Percentiles rank a stretch among this genome's conserved stretches.
These are phyloP conservation scores for Elaphurus davidianus DNA, from an alignment of 2,113 vertebrate genomes.

Conservation along the genomic window DNA sequence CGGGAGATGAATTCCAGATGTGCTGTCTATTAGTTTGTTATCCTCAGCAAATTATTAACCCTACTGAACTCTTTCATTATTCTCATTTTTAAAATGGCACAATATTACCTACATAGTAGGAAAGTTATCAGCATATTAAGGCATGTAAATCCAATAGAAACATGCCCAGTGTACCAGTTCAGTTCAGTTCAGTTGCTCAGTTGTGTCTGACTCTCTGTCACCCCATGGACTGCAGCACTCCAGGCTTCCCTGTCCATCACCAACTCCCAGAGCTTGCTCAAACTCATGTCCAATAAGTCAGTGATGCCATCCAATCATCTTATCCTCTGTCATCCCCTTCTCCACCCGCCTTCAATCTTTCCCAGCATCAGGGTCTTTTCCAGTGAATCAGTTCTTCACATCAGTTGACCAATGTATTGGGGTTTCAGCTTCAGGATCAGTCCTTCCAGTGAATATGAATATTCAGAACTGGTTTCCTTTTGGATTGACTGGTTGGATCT, in stretches of 20 bases:
- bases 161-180: neutral
- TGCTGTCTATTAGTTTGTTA: conserved; percentile 17
- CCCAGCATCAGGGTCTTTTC: neutral
- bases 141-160: neutral
- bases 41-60: neutral
- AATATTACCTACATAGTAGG: neutral
- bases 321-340: neutral
- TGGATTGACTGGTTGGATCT: neutral
- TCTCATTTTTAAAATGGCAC: neutral
- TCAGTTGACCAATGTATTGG: neutral
- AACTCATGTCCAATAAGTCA: neutral
- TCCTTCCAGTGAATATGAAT: neutral
- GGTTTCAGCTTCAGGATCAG: neutral
- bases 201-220: neutral
- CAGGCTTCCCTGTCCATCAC: neutral
- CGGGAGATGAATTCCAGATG: conserved; percentile 44
- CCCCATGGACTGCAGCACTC: neutral
- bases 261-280: neutral
- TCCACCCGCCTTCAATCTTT: neutral
- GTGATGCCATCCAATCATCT: neutral
- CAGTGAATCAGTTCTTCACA: neutral
- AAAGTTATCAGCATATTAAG: neutral
- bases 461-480: neutral
- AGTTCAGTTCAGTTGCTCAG: neutral
- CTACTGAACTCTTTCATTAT: neutral